Percentiles rank a stretch among this genome's conserved stretches.
Conservation (phyloP, 2,113 vertebrate species). For the Barbus barbus region DNA sequence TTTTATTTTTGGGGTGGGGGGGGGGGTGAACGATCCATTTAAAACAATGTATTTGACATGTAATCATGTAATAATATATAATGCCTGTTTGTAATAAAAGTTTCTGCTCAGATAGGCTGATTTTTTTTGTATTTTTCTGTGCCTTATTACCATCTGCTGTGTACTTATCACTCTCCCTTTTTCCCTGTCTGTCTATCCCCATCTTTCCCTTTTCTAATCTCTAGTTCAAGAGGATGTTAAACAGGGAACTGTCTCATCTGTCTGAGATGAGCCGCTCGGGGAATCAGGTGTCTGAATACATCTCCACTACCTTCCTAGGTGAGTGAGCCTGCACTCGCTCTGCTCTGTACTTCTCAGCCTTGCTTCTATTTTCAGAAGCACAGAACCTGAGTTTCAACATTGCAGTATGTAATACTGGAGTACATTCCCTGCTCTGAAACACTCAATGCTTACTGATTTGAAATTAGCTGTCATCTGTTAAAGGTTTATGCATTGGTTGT, state of each 20-base stretch:
- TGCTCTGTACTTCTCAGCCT: not conserved
- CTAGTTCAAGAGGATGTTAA: conserved; percentile 92
- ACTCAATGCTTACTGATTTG: not conserved
- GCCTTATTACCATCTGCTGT: not conserved
- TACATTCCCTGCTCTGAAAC: not conserved
- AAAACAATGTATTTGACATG: conserved; percentile 35
- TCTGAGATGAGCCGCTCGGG: conserved; percentile 95
- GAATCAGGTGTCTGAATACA: conserved; percentile 95
- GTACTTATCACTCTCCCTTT: not conserved
- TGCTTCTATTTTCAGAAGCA: conserved; percentile 7
- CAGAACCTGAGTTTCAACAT: not conserved
- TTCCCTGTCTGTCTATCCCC: conserved; percentile 13
- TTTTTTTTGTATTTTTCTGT: not conserved
- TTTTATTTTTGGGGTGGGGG: not conserved
- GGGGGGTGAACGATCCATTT: not conserved
- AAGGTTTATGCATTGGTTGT: conserved; percentile 1
- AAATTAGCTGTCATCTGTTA: not conserved
- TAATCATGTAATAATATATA: conserved; percentile 18
- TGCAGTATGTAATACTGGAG: not conserved
- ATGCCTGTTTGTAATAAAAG: not conserved
- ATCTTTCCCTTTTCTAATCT: conserved; percentile 45
- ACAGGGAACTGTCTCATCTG: conserved; percentile 90
- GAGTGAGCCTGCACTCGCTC: conserved; percentile 58
- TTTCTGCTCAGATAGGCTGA: not conserved
- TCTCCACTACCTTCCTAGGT: conserved; percentile 93